A percentile compares a stretch with the other conserved stretches of the same genome.
Conservation (phyloP, 2,797 vertebrate species). For the Adrianichthys oophorus region DNA sequence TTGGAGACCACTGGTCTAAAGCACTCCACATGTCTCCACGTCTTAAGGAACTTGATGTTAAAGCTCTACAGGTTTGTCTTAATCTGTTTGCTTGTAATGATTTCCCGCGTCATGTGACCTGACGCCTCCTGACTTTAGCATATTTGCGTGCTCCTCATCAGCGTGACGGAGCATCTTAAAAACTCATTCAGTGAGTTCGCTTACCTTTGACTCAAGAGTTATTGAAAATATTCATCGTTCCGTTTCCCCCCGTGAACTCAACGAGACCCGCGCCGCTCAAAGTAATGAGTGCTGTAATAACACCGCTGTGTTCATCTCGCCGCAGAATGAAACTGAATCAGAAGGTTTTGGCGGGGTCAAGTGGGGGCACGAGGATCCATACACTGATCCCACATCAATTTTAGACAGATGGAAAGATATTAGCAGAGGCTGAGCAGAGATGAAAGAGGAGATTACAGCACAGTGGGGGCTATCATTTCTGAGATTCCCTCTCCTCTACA, state of each 20-base stretch:
- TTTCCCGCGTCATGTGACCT: not conserved
- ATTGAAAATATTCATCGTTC: slow-evolving; percentile 12
- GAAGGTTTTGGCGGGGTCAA: slow-evolving; percentile 53
- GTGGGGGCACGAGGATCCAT: slow-evolving; percentile 60
- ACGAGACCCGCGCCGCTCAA: not conserved
- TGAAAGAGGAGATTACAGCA: slow-evolving; percentile 32
- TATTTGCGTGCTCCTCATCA: not conserved
- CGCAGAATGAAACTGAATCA: slow-evolving; percentile 24
- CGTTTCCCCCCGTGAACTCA: slow-evolving; percentile 6
- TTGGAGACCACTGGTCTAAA: too few species aligned
- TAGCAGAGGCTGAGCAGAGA: slow-evolving; percentile 53
- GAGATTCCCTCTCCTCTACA: slow-evolving; percentile 31
- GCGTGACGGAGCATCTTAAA: not conserved
- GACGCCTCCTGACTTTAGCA: not conserved
- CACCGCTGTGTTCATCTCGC: not conserved
- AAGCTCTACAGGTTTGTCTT: not conserved
- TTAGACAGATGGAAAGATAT: slow-evolving; percentile 62
- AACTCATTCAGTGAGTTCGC: slow-evolving; percentile 4
- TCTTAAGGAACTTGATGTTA: not conserved
- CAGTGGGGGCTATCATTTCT: slow-evolving; percentile 31
- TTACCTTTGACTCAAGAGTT: not conserved
- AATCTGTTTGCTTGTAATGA: not conserved
- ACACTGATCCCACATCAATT: slow-evolving; percentile 58
- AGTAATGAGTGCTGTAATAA: not conserved
- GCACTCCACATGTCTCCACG: too few species aligned